Evolutionary conservation across 2,888 invertebrate species (phyloP).

Genomic region (Sinopyrophorus schimmeli): DNA sequence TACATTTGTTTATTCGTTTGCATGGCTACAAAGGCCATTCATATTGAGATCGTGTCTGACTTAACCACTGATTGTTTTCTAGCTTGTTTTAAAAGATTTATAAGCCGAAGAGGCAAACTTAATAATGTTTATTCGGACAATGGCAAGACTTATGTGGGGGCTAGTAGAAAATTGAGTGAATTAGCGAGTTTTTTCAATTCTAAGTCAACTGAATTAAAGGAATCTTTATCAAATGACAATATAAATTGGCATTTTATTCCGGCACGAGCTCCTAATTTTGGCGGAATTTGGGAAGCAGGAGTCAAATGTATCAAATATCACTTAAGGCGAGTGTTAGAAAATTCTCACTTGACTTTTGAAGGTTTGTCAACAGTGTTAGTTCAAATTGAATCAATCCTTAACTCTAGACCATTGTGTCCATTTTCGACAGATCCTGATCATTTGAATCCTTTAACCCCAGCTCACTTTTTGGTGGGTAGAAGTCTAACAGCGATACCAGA

Average conservation of each 20-base stretch:
- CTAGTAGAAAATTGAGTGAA: too few species aligned
- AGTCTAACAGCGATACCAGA: too few species aligned
- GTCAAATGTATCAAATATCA: slow-evolving; percentile 2
- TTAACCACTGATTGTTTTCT: too few species aligned
- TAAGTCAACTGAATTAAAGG: too few species aligned
- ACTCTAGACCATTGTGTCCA: not conserved
- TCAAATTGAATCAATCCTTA: slow-evolving; percentile 1
- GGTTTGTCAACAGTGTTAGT: not conserved
- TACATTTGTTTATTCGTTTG: slow-evolving; percentile 13
- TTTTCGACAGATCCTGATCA: not conserved
- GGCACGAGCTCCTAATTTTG: slow-evolving; percentile 1
- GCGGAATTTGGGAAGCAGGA: slow-evolving; percentile 4
- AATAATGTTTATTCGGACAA: too few species aligned
- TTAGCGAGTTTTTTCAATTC: too few species aligned
- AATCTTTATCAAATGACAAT: too few species aligned
- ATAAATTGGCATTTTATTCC: too few species aligned
- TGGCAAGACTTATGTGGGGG: too few species aligned
- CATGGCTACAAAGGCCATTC: slow-evolving; percentile 12
- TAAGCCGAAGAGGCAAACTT: too few species aligned
- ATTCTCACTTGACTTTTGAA: not conserved
- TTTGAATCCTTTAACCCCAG: not conserved
- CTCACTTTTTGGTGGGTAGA: slow-evolving; percentile 1
- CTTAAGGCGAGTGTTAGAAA: not conserved
- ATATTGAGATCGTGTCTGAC: too few species aligned
- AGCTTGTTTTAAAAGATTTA: too few species aligned